Evolutionary conservation across 2,113 vertebrate genomes (phyloP).

Genomic region (Octodon degus): DNA sequence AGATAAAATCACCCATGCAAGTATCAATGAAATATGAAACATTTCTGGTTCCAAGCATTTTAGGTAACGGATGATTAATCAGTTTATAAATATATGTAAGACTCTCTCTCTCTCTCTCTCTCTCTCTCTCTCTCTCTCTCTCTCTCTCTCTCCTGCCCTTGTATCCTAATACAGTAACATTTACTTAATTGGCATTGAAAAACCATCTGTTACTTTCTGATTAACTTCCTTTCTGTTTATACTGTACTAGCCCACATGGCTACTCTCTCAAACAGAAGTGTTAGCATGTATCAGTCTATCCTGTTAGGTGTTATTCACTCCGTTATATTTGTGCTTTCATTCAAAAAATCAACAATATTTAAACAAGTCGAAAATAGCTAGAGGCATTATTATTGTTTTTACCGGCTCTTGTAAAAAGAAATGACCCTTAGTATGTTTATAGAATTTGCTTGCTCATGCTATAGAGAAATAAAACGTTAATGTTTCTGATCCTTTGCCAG

Average conservation of each 20-base stretch:
- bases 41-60: neutral
- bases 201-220: slow-evolving; percentile 27
- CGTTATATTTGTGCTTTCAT: slow-evolving; percentile 53
- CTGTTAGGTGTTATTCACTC: slow-evolving; percentile 25
- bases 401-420: slow-evolving; percentile 57
- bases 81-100: neutral
- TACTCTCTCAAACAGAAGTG: slow-evolving; percentile 45
- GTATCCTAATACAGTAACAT: neutral
- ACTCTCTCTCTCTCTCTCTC: too few relatives aligned
- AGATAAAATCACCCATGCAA: neutral
- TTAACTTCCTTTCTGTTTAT: slow-evolving; percentile 35
- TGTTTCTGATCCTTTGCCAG: slow-evolving; percentile 49
- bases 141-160: neutral
- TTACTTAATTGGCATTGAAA: slow-evolving; percentile 17
- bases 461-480: slow-evolving; percentile 44
- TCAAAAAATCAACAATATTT: slow-evolving; percentile 45
- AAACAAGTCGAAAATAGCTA: slow-evolving; percentile 27
- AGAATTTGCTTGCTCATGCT: slow-evolving; percentile 50
- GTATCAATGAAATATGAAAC: neutral
- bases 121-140: too few relatives aligned
- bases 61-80: neutral
- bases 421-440: neutral
- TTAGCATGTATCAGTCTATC: slow-evolving; percentile 7
- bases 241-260: neutral
- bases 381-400: neutral